Evolutionary conservation across 2,888 invertebrate species (phyloP).

Genomic region (Sarcophaga caerulescens): DNA sequence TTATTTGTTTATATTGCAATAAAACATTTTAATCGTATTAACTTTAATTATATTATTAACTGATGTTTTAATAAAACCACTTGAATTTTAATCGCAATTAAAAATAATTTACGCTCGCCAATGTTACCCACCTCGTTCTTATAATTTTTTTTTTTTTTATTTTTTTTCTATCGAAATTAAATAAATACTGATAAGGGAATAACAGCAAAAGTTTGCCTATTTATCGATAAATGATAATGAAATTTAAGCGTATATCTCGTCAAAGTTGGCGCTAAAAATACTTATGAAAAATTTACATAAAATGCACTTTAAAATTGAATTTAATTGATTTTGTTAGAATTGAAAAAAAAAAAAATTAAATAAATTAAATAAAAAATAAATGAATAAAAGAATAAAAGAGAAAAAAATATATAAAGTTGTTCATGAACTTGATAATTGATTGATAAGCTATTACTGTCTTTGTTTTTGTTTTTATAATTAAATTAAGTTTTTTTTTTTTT

Average conservation of each 20-base stretch:
- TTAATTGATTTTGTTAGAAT: neutral
- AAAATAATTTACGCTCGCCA: neutral
- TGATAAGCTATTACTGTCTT: slow-evolving; percentile 3
- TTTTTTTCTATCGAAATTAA: neutral
- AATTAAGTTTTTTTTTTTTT: neutral
- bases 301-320: neutral
- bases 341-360: neutral
- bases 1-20: too few relatives aligned
- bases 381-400: too few relatives aligned
- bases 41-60: neutral
- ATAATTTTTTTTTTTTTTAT: too few relatives aligned
- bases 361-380: neutral
- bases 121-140: neutral
- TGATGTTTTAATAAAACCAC: neutral
- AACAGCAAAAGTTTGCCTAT: neutral
- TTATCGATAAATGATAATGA: too few relatives aligned
- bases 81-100: neutral
- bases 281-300: neutral
- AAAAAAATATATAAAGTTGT: slow-evolving; percentile 3
- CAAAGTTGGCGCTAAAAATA: neutral
- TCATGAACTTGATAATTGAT: slow-evolving; percentile 32
- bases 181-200: neutral
- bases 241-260: too few relatives aligned
- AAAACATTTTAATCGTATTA: too few relatives aligned
- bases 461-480: neutral